Evolutionary conservation across 1,140 invertebrate species (phyloP).

Genomic region (Drosophila azteca): DNA sequence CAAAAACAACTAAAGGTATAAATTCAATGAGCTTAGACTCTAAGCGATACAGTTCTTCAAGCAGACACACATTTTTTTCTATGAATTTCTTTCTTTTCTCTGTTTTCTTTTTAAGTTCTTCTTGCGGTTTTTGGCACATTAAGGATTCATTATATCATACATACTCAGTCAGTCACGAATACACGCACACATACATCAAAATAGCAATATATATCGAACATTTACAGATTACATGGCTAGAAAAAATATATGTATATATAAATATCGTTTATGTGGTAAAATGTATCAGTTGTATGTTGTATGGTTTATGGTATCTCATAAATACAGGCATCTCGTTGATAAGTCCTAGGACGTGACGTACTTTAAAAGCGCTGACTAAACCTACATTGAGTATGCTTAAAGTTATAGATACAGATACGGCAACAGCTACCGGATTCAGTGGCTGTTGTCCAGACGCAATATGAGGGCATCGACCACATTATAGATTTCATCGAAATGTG

Average conservation of each 20-base stretch:
- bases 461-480: slow-evolving; percentile 82
- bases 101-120: slow-evolving; percentile 29
- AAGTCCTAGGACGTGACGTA: slow-evolving; percentile 54
- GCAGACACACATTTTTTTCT: slow-evolving; percentile 56
- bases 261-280: slow-evolving; percentile 60
- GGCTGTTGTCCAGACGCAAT: slow-evolving; percentile 78
- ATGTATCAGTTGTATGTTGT: slow-evolving; percentile 31
- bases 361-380: slow-evolving; percentile 73
- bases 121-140: slow-evolving; percentile 73
- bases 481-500: slow-evolving; percentile 95
- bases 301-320: slow-evolving; percentile 60
- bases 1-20: slow-evolving; percentile 49
- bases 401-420: slow-evolving; percentile 26
- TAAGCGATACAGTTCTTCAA: slow-evolving; percentile 53
- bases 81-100: slow-evolving; percentile 12
- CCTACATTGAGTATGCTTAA: slow-evolving; percentile 56
- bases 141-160: slow-evolving; percentile 64
- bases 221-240: slow-evolving; percentile 67
- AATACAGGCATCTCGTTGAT: slow-evolving; percentile 76
- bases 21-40: slow-evolving; percentile 50
- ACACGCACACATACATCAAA: slow-evolving; percentile 28
- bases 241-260: slow-evolving; percentile 64
- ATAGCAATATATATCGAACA: slow-evolving; percentile 35
- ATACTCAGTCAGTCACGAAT: slow-evolving; percentile 44
- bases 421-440: slow-evolving; percentile 34